A percentile compares a stretch with the other conserved stretches of the same genome.
Conservation (phyloP, 2,888 invertebrate species). For the Rhorus exstirpatorius region DNA sequence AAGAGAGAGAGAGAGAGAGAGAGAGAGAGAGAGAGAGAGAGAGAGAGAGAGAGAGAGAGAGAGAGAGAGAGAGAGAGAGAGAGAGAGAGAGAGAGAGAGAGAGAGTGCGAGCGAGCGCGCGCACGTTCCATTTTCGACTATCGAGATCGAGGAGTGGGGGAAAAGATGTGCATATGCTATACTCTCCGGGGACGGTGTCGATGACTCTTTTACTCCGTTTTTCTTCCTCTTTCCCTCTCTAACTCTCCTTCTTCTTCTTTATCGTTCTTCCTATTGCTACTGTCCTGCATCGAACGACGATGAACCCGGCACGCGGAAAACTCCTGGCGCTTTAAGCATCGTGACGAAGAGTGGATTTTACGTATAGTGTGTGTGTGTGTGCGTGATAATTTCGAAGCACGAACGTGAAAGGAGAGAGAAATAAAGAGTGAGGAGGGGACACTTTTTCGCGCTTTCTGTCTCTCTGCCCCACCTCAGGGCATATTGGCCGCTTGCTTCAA, state of each 20-base stretch:
- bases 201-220: constrained; percentile 51
- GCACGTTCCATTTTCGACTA: constrained; percentile 69
- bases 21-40: neutral
- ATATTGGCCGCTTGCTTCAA: constrained; percentile 42
- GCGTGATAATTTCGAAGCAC: constrained; percentile 43
- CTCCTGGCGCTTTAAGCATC: constrained; percentile 28
- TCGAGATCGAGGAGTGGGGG: constrained; percentile 57
- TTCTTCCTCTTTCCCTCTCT: neutral
- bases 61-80: constrained; percentile 23
- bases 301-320: constrained; percentile 38
- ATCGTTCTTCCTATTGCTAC: constrained; percentile 6
- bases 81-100: constrained; percentile 21
- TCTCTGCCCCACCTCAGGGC: constrained; percentile 2
- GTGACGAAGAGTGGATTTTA: constrained; percentile 9
- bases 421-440: constrained; percentile 15
- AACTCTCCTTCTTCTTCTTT: neutral
- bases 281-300: constrained; percentile 28
- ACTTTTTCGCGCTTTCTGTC: constrained; percentile 30
- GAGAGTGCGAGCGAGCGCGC: constrained; percentile 53
- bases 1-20: constrained; percentile 12
- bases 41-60: constrained; percentile 21
- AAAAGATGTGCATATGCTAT: constrained; percentile 53
- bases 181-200: constrained; percentile 56
- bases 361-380: constrained; percentile 19
- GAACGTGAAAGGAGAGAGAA: constrained; percentile 29